Evolutionary conservation across 2,113 vertebrate genomes (phyloP), one percentile per base, ranked within the genome.

Genomic region (Otus sunia): DNA sequence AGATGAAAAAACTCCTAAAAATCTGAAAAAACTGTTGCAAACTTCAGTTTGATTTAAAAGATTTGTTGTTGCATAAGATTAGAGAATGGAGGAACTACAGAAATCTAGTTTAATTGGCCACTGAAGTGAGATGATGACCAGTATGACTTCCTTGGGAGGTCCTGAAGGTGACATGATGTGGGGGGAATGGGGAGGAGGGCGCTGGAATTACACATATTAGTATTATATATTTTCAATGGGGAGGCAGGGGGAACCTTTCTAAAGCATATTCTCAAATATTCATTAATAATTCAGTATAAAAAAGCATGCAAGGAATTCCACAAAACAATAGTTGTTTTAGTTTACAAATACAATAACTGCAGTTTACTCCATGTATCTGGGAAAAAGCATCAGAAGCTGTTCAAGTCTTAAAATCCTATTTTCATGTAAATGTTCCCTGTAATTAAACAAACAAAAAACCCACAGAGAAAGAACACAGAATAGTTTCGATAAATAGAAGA

Each of bases 401-500:
- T 89, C 63, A 68, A 90, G 83, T 81, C 93, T 73, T 93, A 86
- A 94, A 94, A 93, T 88, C 50, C 90, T 34, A 95, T 96, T 96
- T 94, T 96, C 63, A 97, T 96, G 96, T 94, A 96, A 97, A 96
- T 95, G 62, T 43, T 55, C 69, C 94, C 79, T 69, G 77, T 43
- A 96, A 95, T 95, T 90, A 95, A 94, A 92, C 74, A 96, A 96
- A 81, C 55, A 91, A 93, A 81, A 78, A 91, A 50, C 5, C 2
- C 36, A 86, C 47, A 66, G 12, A 66, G 63, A 95, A 91, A 90
- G 90, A 95, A 94, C n/a, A 86, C 27, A 66, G 34, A 92, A 73
- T 17, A 41, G 71, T 88, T 88, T 77, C 71, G 56, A 92, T 58
- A 96, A 95, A 91, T 9, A 83, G 71, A 95, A 95, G 74, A 93